phyloP scores from a whole-genome alignment of 2,113 vertebrate species.

The Cathartes aura region DNA sequence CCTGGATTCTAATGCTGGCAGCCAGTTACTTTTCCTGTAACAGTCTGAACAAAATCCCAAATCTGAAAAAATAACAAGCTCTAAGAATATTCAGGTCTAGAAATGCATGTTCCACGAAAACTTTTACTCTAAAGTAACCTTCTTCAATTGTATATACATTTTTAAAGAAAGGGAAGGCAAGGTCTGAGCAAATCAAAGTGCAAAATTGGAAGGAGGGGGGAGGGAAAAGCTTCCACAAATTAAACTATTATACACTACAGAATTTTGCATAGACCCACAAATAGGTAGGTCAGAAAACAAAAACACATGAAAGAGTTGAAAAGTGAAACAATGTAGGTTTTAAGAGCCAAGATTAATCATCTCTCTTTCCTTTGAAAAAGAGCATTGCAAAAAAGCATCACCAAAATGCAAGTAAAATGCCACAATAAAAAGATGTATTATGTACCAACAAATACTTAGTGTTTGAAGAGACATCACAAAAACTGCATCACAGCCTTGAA shows the following conservation, averaged over 20 bases:
- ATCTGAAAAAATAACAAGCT: neutral
- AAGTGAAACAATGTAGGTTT: slow-evolving; percentile 6
- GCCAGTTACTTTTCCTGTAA: neutral
- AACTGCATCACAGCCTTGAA: slow-evolving; percentile 17
- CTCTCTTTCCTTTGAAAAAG: slow-evolving; percentile 8
- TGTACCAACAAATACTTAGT: slow-evolving; percentile 36
- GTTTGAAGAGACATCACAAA: slow-evolving; percentile 54
- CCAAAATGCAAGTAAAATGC: neutral
- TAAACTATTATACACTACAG: neutral
- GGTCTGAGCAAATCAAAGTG: neutral
- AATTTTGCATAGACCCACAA: neutral
- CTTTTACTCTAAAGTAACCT: neutral
- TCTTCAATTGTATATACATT: neutral
- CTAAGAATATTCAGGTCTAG: neutral
- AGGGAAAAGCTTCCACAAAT: neutral
- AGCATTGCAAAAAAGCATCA: slow-evolving; percentile 1
- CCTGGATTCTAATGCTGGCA: neutral
- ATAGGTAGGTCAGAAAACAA: neutral
- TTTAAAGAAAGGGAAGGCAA: neutral
- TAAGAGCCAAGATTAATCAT: neutral
- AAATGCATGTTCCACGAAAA: neutral
- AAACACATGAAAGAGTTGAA: neutral
- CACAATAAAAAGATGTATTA: slow-evolving; percentile 48
- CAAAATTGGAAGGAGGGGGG: neutral
- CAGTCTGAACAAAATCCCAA: neutral